Conservation (phyloP, 2,888 invertebrate species). For the Bombylius major region DNA sequence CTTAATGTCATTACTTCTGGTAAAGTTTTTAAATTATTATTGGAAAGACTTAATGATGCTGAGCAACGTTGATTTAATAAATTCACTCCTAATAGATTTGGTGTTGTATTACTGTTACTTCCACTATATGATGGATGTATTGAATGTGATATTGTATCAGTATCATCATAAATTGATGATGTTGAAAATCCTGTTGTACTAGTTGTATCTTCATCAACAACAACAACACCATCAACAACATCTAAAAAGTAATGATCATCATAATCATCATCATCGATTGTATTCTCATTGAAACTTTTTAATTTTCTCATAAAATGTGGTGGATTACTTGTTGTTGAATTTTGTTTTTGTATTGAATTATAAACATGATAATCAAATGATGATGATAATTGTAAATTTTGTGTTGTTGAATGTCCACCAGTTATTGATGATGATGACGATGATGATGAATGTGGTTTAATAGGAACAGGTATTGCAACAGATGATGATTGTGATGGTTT, state of each 20-base stretch:
- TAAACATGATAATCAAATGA: slow-evolving; percentile 4
- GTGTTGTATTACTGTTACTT: neutral
- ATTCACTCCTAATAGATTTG: slow-evolving; percentile 39
- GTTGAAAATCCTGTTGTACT: neutral
- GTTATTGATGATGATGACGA: neutral
- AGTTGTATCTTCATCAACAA: slow-evolving; percentile 8
- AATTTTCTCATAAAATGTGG: slow-evolving; percentile 11
- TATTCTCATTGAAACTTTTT: slow-evolving; percentile 16
- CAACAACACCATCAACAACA: slow-evolving; percentile 10
- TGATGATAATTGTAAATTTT: neutral
- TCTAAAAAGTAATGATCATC: slow-evolving; percentile 8
- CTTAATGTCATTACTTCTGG: slow-evolving; percentile 59
- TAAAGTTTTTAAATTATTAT: slow-evolving; percentile 56
- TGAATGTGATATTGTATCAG: neutral
- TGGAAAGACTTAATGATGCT: slow-evolving; percentile 50
- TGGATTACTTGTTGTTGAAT: neutral
- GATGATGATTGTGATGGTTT: too few species aligned
- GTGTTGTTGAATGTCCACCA: neutral
- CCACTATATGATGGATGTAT: neutral
- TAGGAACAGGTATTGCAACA: too few species aligned
- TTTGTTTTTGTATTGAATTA: slow-evolving; percentile 6
- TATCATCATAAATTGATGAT: neutral
- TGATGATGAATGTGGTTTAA: slow-evolving; percentile 5
- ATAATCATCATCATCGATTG: slow-evolving; percentile 9
- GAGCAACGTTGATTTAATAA: slow-evolving; percentile 45